A percentile compares a stretch with the other conserved stretches of the same genome.
Evolutionary conservation across 2,888 invertebrate species (phyloP).

Genomic region (Amphipoea oculea): DNA sequence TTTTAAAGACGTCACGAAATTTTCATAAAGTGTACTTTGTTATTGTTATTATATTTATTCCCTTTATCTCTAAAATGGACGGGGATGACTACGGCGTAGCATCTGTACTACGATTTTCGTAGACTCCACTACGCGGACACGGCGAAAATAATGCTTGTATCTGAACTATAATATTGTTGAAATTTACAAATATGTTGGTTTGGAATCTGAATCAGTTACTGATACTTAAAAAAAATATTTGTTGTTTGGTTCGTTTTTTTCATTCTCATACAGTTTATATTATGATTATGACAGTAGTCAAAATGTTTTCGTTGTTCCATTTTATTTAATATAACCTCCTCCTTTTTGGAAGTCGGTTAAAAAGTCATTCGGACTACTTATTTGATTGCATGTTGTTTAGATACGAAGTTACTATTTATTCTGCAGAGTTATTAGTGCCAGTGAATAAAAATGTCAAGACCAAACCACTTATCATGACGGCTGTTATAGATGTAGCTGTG

Average conservation of each 20-base stretch:
- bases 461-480: slow-evolving; percentile 32
- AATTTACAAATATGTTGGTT: neutral
- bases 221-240: neutral
- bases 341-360: too few species aligned
- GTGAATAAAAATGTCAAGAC: slow-evolving; percentile 24
- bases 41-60: neutral
- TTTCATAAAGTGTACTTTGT: slow-evolving; percentile 1
- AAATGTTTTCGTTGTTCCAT: neutral
- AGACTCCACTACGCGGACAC: neutral
- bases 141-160: neutral
- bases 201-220: neutral
- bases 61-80: neutral
- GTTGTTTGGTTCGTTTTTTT: neutral
- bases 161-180: neutral
- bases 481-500: slow-evolving; percentile 16
- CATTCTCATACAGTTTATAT: neutral
- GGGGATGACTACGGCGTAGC: slow-evolving; percentile 1
- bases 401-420: slow-evolving; percentile 15
- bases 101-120: slow-evolving; percentile 15
- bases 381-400: neutral
- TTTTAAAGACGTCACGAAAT: slow-evolving; percentile 18
- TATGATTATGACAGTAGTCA: neutral
- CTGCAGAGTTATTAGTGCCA: slow-evolving; percentile 3
- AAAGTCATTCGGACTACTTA: neutral
- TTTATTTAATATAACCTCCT: too few species aligned